Conservation (phyloP, 2,113 vertebrate genomes). For the Hemibagrus wyckioides region DNA sequence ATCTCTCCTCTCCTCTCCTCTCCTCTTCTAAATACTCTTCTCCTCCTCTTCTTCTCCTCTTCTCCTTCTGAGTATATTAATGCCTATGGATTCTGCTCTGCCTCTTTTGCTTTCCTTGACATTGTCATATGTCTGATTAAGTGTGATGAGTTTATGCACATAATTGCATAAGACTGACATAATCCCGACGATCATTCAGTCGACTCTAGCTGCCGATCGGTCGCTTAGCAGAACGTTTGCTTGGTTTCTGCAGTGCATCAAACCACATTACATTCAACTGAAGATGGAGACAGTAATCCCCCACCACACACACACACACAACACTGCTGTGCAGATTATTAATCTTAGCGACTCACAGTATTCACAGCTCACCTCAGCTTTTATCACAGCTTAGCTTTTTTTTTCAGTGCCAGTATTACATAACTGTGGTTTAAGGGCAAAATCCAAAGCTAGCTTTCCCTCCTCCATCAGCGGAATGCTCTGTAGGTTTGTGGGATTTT, state of each 20-base stretch:
- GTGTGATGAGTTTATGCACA: neutral
- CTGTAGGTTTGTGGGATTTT: neutral
- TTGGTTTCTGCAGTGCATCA: slow-evolving; percentile 22
- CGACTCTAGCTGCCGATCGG: slow-evolving; percentile 31
- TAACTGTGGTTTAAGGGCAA: slow-evolving; percentile 2
- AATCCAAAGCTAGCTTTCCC: slow-evolving; percentile 11
- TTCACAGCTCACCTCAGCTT: slow-evolving; percentile 11
- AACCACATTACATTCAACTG: slow-evolving; percentile 7
- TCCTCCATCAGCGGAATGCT: neutral
- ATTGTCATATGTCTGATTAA: slow-evolving; percentile 12
- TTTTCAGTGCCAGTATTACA: slow-evolving; percentile 23
- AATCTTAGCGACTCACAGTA: neutral
- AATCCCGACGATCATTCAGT: neutral
- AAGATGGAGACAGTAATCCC: slow-evolving; percentile 5
- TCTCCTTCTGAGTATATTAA: neutral
- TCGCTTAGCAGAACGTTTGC: neutral
- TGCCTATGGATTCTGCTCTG: neutral
- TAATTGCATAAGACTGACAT: slow-evolving; percentile 1
- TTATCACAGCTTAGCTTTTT: neutral
- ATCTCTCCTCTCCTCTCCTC: neutral
- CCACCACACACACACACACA: slow-evolving; percentile 1
- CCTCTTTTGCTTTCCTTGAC: neutral
- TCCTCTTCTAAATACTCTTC: slow-evolving; percentile 43
- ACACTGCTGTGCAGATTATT: slow-evolving; percentile 36
- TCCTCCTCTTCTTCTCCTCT: neutral